Evolutionary conservation across 2,888 invertebrate species (phyloP).

Genomic region (Drosophila mimetica): DNA sequence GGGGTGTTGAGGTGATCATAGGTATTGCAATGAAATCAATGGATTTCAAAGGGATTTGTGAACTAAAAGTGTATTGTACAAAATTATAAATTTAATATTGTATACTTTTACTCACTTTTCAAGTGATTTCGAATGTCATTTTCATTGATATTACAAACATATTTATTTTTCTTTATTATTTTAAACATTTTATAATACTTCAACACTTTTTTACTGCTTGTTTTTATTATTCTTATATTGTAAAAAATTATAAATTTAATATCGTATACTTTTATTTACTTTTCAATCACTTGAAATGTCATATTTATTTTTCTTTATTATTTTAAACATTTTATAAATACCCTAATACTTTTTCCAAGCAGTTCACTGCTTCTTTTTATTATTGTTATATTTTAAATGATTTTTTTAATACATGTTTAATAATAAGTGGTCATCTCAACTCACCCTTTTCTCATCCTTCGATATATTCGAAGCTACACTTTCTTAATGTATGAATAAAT

Average conservation of each 20-base stretch:
- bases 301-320: too few relatives aligned
- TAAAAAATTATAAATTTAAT: background rate
- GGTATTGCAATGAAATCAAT: background rate
- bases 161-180: too few relatives aligned
- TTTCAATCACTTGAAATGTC: background rate
- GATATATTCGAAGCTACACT: constrained; percentile 12
- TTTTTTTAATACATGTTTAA: background rate
- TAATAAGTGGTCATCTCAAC: background rate
- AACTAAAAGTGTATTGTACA: background rate
- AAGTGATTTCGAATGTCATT: background rate
- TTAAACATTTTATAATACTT: too few relatives aligned
- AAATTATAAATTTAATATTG: background rate
- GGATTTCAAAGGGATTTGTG: background rate
- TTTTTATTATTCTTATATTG: too few relatives aligned
- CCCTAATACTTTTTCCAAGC: too few relatives aligned
- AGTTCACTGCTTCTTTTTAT: too few relatives aligned
- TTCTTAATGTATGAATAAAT: constrained; percentile 24
- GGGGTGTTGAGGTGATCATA: background rate
- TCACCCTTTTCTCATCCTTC: constrained; percentile 2
- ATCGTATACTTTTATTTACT: background rate
- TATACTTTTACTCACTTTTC: background rate
- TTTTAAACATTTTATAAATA: too few relatives aligned
- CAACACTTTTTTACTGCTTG: too few relatives aligned
- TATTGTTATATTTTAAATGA: background rate
- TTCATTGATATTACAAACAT: background rate